These are phyloP conservation scores for Enteromius trimaculatus DNA, from an alignment of 2,797 vertebrate species.

Conservation along the genomic window DNA sequence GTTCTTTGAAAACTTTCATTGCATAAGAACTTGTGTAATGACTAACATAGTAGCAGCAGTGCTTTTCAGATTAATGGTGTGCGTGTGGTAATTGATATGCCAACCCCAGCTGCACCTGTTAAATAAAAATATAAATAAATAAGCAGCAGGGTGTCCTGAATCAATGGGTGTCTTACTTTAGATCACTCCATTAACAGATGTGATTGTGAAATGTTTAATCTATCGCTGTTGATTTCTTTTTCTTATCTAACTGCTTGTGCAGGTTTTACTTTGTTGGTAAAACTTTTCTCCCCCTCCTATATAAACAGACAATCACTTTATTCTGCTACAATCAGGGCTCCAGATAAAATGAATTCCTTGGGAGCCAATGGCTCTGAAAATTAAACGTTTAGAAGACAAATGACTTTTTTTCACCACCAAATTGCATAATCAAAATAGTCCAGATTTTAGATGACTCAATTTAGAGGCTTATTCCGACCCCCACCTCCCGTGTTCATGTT, in stretches of 20 bases:
- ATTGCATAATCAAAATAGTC: slow-evolving; percentile 41
- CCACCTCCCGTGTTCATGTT: not conserved
- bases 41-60: slow-evolving; percentile 24
- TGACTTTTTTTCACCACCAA: slow-evolving; percentile 23
- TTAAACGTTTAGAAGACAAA: slow-evolving; percentile 40
- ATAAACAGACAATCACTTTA: slow-evolving; percentile 36
- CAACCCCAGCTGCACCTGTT: slow-evolving; percentile 42
- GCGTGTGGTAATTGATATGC: slow-evolving; percentile 32
- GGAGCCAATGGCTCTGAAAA: slow-evolving; percentile 43
- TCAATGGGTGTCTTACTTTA: slow-evolving; percentile 35
- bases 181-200: slow-evolving; percentile 30
- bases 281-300: slow-evolving; percentile 3
- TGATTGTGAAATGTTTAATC: slow-evolving; percentile 18
- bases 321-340: slow-evolving; percentile 29
- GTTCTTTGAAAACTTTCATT: slow-evolving; percentile 20
- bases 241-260: slow-evolving; percentile 38
- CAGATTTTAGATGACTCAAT: slow-evolving; percentile 11
- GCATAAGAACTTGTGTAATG: slow-evolving; percentile 19
- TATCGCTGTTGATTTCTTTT: slow-evolving; percentile 13
- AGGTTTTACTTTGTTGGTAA: slow-evolving; percentile 30
- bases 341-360: slow-evolving; percentile 34
- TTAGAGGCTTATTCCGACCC: not conserved
- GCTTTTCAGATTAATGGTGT: slow-evolving; percentile 40
- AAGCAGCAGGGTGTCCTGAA: slow-evolving; percentile 31
- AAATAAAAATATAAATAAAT: slow-evolving; percentile 51